These are phyloP conservation scores for Athrips mouffetella DNA, from an alignment of 2,888 invertebrate genomes.

Conservation along the genomic window DNA sequence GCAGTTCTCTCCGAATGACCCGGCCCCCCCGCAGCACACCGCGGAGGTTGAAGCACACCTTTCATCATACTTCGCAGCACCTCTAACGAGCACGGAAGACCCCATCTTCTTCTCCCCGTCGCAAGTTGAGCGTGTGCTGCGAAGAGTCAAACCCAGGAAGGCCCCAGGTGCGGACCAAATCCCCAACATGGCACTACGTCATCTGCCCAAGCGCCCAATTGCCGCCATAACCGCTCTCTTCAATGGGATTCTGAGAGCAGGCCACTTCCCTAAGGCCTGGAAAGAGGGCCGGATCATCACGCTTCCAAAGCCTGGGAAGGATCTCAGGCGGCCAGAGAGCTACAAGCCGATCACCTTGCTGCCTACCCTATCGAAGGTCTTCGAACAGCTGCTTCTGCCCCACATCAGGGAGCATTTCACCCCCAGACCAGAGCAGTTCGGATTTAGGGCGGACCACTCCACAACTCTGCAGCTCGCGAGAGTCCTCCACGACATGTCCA, in stretches of 20 bases:
- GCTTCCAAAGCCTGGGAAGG: too few relatives aligned
- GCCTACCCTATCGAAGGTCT: not conserved
- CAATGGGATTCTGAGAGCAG: slow-evolving; percentile 24
- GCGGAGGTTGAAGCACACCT: not conserved
- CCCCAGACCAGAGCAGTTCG: too few relatives aligned
- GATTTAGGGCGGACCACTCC: too few relatives aligned
- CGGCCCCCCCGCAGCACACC: not conserved
- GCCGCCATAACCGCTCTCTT: slow-evolving; percentile 20
- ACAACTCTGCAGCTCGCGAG: too few relatives aligned
- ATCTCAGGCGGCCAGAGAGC: too few relatives aligned
- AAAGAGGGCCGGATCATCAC: too few relatives aligned
- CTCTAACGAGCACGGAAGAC: not conserved
- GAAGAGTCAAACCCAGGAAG: slow-evolving; percentile 10
- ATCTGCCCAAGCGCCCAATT: slow-evolving; percentile 16
- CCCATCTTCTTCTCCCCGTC: slow-evolving; percentile 17
- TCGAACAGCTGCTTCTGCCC: slow-evolving; percentile 5
- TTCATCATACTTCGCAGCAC: not conserved
- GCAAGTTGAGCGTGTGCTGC: not conserved
- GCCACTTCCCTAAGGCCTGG: too few relatives aligned
- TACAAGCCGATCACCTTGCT: too few relatives aligned
- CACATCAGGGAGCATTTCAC: not conserved
- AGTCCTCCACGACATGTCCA: too few relatives aligned
- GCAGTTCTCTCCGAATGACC: slow-evolving; percentile 9
- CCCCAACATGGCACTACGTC: slow-evolving; percentile 17
- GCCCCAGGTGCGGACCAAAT: slow-evolving; percentile 23